Evolutionary conservation across 2,888 invertebrate genomes (phyloP).

Genomic region (Rotaria socialis): DNA sequence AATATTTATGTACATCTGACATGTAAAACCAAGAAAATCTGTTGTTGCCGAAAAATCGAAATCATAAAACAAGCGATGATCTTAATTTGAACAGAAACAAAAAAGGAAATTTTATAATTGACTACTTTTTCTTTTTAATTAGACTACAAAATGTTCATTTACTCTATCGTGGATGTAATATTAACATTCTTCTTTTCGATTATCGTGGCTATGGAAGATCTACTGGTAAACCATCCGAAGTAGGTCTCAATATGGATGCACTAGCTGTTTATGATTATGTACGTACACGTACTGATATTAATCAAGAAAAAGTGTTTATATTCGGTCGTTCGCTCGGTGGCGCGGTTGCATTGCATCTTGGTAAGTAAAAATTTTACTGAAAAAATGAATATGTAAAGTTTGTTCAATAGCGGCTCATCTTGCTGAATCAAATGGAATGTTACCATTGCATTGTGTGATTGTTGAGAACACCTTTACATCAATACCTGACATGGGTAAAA

Average conservation of each 20-base stretch:
- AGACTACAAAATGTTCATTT: constrained; percentile 79
- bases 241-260: constrained; percentile 77
- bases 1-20: too few relatives aligned
- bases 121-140: not conserved
- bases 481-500: constrained; percentile 83
- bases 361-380: constrained; percentile 55
- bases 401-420: not conserved
- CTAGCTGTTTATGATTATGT: constrained; percentile 80
- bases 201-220: constrained; percentile 90
- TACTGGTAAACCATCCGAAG: constrained; percentile 76
- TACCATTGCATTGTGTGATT: constrained; percentile 62
- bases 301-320: constrained; percentile 76
- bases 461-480: constrained; percentile 92
- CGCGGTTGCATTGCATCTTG: constrained; percentile 84
- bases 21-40: too few relatives aligned
- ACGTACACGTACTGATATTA: constrained; percentile 74
- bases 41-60: too few relatives aligned
- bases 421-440: not conserved
- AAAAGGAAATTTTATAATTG: too few relatives aligned
- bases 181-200: constrained; percentile 83
- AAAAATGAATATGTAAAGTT: too few relatives aligned
- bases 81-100: too few relatives aligned
- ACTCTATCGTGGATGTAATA: constrained; percentile 73
- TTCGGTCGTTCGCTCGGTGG: constrained; percentile 85
- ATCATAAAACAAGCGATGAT: too few relatives aligned